These are phyloP conservation scores for Nerophis lumbriciformis DNA, from an alignment of 2,113 vertebrate genomes.

Conservation along the genomic window DNA sequence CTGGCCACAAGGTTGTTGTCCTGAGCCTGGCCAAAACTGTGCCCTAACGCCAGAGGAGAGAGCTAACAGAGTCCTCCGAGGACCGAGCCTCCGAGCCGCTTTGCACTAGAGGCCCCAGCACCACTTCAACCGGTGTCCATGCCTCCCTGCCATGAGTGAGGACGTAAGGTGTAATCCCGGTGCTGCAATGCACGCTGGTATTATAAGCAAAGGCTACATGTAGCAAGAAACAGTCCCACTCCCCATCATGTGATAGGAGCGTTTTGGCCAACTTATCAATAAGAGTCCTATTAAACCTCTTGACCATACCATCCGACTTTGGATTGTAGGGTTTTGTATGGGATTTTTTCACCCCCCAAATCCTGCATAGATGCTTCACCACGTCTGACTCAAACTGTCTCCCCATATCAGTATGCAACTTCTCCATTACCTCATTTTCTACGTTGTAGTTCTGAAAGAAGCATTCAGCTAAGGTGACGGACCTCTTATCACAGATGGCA, in stretches of 20 bases:
- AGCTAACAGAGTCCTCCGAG: too few species aligned
- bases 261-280: background rate
- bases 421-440: background rate
- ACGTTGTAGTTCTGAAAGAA: background rate
- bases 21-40: too few species aligned
- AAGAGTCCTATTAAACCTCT: background rate
- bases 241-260: too few species aligned
- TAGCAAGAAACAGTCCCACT: too few species aligned
- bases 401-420: background rate
- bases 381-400: background rate
- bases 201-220: background rate
- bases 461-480: background rate
- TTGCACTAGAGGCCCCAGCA: background rate
- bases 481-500: background rate
- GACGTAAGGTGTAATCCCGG: background rate
- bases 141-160: background rate
- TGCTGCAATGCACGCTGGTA: background rate
- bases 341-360: background rate
- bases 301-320: background rate
- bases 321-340: background rate
- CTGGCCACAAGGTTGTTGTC: too few species aligned
- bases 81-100: too few species aligned
- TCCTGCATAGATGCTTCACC: background rate
- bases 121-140: background rate
- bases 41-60: too few species aligned